These are phyloP conservation scores for Campoplex capitator DNA, from an alignment of 2,888 invertebrate genomes.

Conservation along the genomic window DNA sequence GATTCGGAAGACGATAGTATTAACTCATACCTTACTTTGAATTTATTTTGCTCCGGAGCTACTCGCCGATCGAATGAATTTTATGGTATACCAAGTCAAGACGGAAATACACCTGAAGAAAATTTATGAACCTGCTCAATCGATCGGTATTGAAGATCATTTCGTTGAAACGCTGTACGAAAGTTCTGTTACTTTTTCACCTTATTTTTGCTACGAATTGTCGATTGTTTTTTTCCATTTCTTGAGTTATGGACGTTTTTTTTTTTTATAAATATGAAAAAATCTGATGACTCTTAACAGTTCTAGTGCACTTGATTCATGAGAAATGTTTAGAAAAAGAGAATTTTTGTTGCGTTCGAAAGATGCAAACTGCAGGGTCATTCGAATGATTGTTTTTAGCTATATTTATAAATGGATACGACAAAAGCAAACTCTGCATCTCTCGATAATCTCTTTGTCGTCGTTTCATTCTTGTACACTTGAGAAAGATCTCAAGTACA, in stretches of 20 bases:
- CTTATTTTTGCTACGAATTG: too few species aligned
- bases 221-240: too few species aligned
- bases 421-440: not conserved
- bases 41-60: not conserved
- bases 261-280: not conserved
- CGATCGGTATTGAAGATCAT: not conserved
- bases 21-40: not conserved
- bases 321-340: not conserved
- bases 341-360: not conserved
- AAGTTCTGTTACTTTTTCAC: not conserved
- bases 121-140: not conserved
- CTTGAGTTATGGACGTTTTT: not conserved
- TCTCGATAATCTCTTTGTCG: constrained; percentile 31
- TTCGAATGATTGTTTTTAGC: not conserved
- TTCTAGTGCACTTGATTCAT: too few species aligned
- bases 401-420: constrained; percentile 2
- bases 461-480: constrained; percentile 25
- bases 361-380: not conserved
- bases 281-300: too few species aligned
- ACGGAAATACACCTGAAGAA: not conserved
- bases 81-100: not conserved
- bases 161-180: not conserved
- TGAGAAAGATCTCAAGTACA: not conserved
- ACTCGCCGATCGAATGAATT: not conserved
- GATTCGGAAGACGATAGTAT: constrained; percentile 7